Evolutionary conservation across 2,113 vertebrate genomes (phyloP).

Genomic region (Actenoides lindsayi): DNA sequence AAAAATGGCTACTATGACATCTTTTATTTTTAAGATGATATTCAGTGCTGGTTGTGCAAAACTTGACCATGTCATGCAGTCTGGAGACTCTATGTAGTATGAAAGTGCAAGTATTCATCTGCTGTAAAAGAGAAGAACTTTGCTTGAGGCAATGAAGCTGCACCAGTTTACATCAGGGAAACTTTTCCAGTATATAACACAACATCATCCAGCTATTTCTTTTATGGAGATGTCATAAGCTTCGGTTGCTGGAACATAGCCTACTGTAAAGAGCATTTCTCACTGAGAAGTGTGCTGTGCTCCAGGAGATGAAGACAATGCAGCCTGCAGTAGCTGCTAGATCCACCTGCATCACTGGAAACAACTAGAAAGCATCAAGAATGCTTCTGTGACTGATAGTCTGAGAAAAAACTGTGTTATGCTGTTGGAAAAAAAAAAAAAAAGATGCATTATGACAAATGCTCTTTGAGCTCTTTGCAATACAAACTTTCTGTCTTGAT

Average conservation of each 20-base stretch:
- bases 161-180: neutral
- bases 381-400: neutral
- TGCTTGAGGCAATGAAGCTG: neutral
- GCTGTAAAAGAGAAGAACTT: neutral
- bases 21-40: neutral
- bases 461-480: neutral
- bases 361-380: neutral
- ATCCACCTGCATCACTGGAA: neutral
- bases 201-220: neutral
- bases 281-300: neutral
- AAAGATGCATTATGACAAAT: neutral
- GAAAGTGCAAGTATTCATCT: neutral
- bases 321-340: neutral
- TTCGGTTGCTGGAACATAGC: neutral
- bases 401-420: neutral
- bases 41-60: neutral
- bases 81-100: neutral
- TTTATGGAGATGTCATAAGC: neutral
- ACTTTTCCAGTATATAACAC: neutral
- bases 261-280: neutral
- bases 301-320: neutral
- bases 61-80: rapidly evolving
- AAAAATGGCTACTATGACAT: no score
- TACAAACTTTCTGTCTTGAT: neutral
- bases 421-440: neutral